These are phyloP conservation scores for Sarcophaga caerulescens DNA, from an alignment of 2,888 invertebrate species.

Conservation along the genomic window DNA sequence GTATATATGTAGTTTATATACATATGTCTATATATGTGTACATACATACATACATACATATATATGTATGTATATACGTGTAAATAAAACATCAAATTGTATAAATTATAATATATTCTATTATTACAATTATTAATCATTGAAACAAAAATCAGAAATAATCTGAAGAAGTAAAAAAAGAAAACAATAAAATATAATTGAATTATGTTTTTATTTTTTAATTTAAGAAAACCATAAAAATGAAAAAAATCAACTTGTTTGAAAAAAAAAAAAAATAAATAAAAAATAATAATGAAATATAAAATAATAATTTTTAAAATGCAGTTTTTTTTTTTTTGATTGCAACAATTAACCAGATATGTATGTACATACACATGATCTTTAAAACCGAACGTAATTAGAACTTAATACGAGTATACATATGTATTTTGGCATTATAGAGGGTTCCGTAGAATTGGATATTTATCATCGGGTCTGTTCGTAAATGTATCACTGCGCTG, in stretches of 20 bases:
- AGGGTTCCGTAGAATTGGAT: no score
- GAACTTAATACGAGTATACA: no score
- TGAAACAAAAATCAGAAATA: constrained; percentile 9
- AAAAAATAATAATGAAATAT: constrained; percentile 25
- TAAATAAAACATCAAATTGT: constrained; percentile 44
- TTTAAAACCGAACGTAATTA: no score
- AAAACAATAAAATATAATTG: constrained; percentile 25
- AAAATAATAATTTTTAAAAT: constrained; percentile 39
- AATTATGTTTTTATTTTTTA: constrained; percentile 56
- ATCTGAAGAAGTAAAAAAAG: constrained; percentile 13
- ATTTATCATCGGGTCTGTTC: no score
- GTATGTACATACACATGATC: no score
- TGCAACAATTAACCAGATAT: no score
- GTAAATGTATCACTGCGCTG: no score
- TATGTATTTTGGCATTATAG: no score
- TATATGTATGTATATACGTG: no score
- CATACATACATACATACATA: not conserved
- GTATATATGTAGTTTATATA: no score
- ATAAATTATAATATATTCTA: constrained; percentile 58
- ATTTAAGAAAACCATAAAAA: constrained; percentile 34
- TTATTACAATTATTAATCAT: constrained; percentile 48
- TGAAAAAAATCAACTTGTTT: constrained; percentile 49
- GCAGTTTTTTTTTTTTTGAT: constrained; percentile 34
- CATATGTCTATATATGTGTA: no score
- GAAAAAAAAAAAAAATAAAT: constrained; percentile 39